These are phyloP conservation scores for Chesias legatella DNA, from an alignment of 2,888 invertebrate genomes.

Conservation along the genomic window DNA sequence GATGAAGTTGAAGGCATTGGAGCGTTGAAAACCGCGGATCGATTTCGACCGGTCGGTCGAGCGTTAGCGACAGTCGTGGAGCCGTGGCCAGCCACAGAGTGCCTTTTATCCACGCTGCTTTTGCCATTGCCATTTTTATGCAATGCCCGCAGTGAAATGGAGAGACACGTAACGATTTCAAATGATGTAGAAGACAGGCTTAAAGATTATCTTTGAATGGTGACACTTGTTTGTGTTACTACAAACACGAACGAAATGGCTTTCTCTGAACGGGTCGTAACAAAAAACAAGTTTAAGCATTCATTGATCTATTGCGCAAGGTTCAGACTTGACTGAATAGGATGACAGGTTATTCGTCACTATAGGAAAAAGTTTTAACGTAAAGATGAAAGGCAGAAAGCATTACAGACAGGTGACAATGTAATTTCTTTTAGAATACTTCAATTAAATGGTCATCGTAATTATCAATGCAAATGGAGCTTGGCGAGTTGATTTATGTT, in stretches of 20 bases:
- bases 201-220: conserved; percentile 41
- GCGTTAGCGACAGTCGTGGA: conserved; percentile 47
- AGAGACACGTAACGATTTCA: conserved; percentile 21
- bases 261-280: conserved; percentile 61
- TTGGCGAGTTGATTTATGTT: conserved; percentile 1
- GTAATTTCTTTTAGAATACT: conserved; percentile 34
- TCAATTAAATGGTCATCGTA: conserved; percentile 34
- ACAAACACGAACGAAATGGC: conserved; percentile 48
- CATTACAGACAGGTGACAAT: conserved; percentile 43
- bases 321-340: conserved; percentile 60
- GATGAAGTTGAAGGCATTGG: conserved; percentile 62
- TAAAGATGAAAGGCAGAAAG: conserved; percentile 61
- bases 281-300: conserved; percentile 57
- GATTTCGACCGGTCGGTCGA: conserved; percentile 59
- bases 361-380: conserved; percentile 56
- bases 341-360: conserved; percentile 35
- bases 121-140: conserved; percentile 30
- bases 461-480: conserved; percentile 38
- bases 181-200: conserved; percentile 35
- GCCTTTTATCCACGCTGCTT: conserved; percentile 21
- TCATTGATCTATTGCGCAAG: conserved; percentile 58
- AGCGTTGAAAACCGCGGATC: conserved; percentile 65
- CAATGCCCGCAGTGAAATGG: conserved; percentile 21
- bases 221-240: conserved; percentile 38
- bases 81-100: conserved; percentile 34